These are phyloP conservation scores for Pseudococcus viburni DNA, from an alignment of 2,888 invertebrate genomes.

Conservation along the genomic window DNA sequence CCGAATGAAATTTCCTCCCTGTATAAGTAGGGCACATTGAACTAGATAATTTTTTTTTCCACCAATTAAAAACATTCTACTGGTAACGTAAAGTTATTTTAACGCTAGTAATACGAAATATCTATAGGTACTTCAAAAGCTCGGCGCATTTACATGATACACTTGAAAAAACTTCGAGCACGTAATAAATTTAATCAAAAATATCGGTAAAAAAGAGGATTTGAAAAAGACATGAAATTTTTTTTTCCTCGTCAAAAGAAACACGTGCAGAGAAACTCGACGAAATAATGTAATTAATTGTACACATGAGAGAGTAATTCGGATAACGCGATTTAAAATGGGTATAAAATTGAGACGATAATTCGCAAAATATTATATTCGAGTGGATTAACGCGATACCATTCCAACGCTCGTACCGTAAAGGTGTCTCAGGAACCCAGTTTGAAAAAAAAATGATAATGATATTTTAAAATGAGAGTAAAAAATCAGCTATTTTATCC, in stretches of 20 bases:
- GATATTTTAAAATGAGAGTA: neutral
- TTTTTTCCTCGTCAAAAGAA: neutral
- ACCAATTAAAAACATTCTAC: constrained; percentile 14
- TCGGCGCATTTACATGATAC: neutral
- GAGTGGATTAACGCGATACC: constrained; percentile 2
- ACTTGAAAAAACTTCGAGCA: neutral
- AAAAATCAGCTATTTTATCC: constrained; percentile 23
- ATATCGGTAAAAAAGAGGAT: neutral
- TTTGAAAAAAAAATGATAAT: neutral
- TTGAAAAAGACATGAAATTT: neutral
- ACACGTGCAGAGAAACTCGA: neutral
- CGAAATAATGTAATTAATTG: neutral
- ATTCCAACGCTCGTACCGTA: neutral
- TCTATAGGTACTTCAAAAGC: constrained; percentile 14
- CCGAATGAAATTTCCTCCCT: neutral
- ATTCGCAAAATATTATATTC: neutral
- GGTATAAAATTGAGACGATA: constrained; percentile 37
- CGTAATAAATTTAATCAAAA: constrained; percentile 8
- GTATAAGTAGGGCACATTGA: neutral
- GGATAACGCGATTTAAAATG: neutral
- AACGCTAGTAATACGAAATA: neutral
- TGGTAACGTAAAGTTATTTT: neutral
- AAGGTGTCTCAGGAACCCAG: neutral
- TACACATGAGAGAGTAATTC: neutral
- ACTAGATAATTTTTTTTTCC: neutral